Percentiles rank a stretch among this genome's conserved stretches.
These are phyloP conservation scores for Agriopis marginaria DNA, from an alignment of 2,888 invertebrate genomes.

Conservation along the genomic window DNA sequence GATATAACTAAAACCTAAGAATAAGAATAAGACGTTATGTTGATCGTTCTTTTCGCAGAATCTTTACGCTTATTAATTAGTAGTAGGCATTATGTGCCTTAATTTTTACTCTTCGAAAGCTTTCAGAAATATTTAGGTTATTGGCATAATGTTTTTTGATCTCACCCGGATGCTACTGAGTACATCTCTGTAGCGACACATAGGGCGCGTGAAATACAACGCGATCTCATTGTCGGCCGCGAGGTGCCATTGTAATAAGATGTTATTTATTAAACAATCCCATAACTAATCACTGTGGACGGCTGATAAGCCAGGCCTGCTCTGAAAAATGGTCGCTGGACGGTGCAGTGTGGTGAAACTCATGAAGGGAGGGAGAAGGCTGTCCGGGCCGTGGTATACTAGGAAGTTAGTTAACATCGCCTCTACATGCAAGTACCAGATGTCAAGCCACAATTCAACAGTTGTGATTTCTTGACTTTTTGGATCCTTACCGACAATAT, in stretches of 20 bases:
- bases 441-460: no score
- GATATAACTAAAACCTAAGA: no score
- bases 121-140: no score
- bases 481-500: no score
- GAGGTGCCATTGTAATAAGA: conserved; percentile 78
- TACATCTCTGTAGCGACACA: conserved; percentile 60
- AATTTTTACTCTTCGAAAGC: no score
- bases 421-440: no score
- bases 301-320: conserved; percentile 40
- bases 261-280: conserved; percentile 80
- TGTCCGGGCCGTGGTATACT: background rate
- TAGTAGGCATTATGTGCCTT: no score
- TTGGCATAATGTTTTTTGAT: background rate
- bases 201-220: conserved; percentile 72
- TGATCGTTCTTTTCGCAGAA: no score
- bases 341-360: conserved; percentile 9
- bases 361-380: background rate
- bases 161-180: background rate
- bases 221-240: conserved; percentile 65
- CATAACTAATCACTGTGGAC: conserved; percentile 69
- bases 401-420: background rate
- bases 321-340: conserved; percentile 35
- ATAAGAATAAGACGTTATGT: no score
- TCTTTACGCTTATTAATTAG: no score
- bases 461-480: no score